Evolutionary conservation across 2,888 invertebrate genomes (phyloP), one percentile per base, ranked within the genome.

Genomic region (Scaeva pyrastri): DNA sequence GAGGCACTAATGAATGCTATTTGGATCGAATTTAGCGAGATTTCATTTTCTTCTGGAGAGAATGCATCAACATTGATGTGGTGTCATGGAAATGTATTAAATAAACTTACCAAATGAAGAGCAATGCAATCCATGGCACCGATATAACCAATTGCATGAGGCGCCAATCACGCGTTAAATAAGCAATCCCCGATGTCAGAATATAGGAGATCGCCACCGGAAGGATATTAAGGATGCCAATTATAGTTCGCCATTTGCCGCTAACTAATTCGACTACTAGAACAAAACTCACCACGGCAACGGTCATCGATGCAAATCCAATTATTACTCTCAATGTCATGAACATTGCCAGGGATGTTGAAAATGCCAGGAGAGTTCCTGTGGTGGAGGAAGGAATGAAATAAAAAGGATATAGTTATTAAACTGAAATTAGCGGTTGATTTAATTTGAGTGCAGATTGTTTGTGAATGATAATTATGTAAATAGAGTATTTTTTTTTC

Each of bases 211-310:
- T 89, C 39, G 95, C 94, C 8, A 95, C 94, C 16, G 95, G 95
- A 89, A 95, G 93, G 83, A 95, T 92, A 90, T 94, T 95, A 41
- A 94, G 93, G 62, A 95, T 94, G 5, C 95, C 95, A 82, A 95
- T 93, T 81, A 95, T 93, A 52, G 94, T 95, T 84, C 95, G 93
- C 94, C 95, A 95, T 89, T 94, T 93, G 50, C 95, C 95, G 81
- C 95, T 95, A 21, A 95, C 94, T 82, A 95, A 90, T 92, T 95
- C 95, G 89, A 95, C 94, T 71, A 94, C 94, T 56, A 95, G 91
- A 39, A 95, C 95, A 91, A 95, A 95, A 78, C 95, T 94, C 68
- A 97, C 96, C 88, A 97, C 95, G 86, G 91, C 90, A 88, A 92
- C 92, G 78, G 95, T 94, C 90, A 95, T 94, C 79, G 94, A 94